These are phyloP conservation scores for Adelges cooleyi DNA, from an alignment of 1,140 invertebrate species.

Conservation along the genomic window DNA sequence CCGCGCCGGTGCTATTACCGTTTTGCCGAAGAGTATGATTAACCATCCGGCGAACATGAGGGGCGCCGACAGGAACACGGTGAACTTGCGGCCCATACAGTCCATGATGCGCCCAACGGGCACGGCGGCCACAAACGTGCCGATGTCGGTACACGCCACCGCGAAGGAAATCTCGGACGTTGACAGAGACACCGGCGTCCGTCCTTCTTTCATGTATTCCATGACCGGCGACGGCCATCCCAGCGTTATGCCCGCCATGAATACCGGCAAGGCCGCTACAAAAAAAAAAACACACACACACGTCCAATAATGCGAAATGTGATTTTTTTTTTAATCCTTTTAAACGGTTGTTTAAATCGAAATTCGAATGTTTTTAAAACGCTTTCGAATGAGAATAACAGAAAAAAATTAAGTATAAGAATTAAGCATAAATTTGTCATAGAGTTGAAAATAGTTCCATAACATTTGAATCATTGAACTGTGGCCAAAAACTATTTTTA, in stretches of 20 bases:
- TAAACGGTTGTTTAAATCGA: no score
- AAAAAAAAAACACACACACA: not conserved
- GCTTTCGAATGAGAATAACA: no score
- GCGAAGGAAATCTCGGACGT: constrained; percentile 51
- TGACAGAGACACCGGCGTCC: constrained; percentile 43
- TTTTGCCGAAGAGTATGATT: constrained; percentile 36
- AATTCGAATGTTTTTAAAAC: no score
- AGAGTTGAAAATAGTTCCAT: no score
- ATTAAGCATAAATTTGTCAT: no score
- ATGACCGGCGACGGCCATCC: constrained; percentile 51
- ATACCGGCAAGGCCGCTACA: constrained; percentile 32
- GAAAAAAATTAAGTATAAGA: no score
- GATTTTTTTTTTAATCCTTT: no score
- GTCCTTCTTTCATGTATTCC: constrained; percentile 39
- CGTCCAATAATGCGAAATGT: not conserved
- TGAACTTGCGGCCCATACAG: constrained; percentile 29
- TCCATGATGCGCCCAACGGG: constrained; percentile 33
- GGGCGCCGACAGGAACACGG: constrained; percentile 16
- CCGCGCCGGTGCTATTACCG: not conserved
- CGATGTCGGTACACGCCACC: constrained; percentile 45
- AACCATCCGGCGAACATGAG: constrained; percentile 37
- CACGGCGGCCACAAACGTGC: constrained; percentile 39
- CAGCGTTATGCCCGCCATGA: constrained; percentile 47
- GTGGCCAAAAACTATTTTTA: no score
- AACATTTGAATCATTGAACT: no score